These are phyloP conservation scores for Eriosoma lanigerum DNA, from an alignment of 1,140 invertebrate genomes.

Conservation along the genomic window DNA sequence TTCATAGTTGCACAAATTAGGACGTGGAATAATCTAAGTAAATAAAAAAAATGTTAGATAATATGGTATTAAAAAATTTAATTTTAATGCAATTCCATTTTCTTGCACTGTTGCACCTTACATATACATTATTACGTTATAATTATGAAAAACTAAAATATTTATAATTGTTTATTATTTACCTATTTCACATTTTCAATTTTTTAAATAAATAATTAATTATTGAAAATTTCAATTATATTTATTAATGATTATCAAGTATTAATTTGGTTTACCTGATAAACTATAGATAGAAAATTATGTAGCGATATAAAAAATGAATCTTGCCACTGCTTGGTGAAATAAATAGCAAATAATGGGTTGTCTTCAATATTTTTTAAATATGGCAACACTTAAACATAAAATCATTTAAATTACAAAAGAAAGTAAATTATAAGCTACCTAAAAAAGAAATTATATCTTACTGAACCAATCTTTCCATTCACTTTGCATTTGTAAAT, in stretches of 20 bases:
- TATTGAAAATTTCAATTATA: too few relatives aligned
- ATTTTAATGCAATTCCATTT: too few relatives aligned
- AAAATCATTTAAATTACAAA: constrained; percentile 1
- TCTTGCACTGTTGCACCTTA: too few relatives aligned
- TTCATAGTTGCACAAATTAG: constrained; percentile 80
- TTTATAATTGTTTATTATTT: too few relatives aligned
- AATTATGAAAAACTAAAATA: too few relatives aligned
- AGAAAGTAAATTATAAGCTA: not conserved
- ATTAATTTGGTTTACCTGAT: constrained; percentile 67
- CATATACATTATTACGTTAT: too few relatives aligned
- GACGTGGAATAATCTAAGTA: constrained; percentile 75
- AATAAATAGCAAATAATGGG: constrained; percentile 82
- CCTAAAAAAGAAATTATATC: constrained; percentile 56
- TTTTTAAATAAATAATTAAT: too few relatives aligned
- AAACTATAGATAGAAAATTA: constrained; percentile 89
- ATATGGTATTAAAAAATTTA: too few relatives aligned
- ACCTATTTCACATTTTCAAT: too few relatives aligned
- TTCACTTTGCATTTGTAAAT: constrained; percentile 83
- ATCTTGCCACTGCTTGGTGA: constrained; percentile 93
- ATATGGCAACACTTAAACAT: constrained; percentile 72
- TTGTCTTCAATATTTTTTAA: constrained; percentile 89
- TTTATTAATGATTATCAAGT: too few relatives aligned
- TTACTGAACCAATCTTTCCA: constrained; percentile 98
- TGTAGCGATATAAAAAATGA: constrained; percentile 89
- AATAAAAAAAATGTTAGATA: not conserved